Evolutionary conservation across 1,140 invertebrate species (phyloP).

Genomic region (Lepidurus arcticus): DNA sequence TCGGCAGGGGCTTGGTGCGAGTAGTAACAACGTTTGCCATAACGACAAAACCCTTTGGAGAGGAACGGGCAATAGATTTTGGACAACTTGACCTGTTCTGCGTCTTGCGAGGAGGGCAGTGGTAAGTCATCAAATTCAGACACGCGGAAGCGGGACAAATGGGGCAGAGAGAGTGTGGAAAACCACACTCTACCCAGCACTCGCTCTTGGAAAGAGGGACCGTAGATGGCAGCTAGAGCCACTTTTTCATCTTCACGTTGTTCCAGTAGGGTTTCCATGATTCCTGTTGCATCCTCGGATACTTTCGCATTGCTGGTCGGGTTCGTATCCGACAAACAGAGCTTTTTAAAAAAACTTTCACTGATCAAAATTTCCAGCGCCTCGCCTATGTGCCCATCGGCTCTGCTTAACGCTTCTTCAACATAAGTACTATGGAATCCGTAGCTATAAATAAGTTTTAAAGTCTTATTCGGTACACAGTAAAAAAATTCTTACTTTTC

Average conservation of each 20-base stretch:
- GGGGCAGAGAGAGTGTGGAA: slow-evolving; percentile 44
- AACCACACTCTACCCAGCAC: slow-evolving; percentile 60
- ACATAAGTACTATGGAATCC: slow-evolving; percentile 67
- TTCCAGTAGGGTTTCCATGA: slow-evolving; percentile 47
- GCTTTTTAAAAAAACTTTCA: slow-evolving; percentile 58
- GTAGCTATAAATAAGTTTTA: slow-evolving; percentile 47
- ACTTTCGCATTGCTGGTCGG: slow-evolving; percentile 41
- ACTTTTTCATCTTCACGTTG: slow-evolving; percentile 62
- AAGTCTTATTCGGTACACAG: slow-evolving; percentile 20
- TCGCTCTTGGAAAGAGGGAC: slow-evolving; percentile 57
- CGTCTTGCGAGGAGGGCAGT: slow-evolving; percentile 46
- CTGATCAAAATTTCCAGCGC: slow-evolving; percentile 60
- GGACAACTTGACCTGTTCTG: slow-evolving; percentile 49
- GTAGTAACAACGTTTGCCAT: slow-evolving; percentile 63
- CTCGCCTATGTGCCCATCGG: slow-evolving; percentile 57
- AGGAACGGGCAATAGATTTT: slow-evolving; percentile 62
- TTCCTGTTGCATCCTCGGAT: slow-evolving; percentile 16
- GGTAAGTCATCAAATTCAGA: slow-evolving; percentile 61
- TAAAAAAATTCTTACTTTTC: slow-evolving; percentile 52
- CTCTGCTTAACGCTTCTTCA: slow-evolving; percentile 59
- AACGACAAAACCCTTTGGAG: slow-evolving; percentile 60
- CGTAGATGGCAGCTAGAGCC: slow-evolving; percentile 67
- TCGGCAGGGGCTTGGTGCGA: slow-evolving; percentile 52
- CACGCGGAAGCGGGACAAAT: slow-evolving; percentile 10
- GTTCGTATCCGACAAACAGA: slow-evolving; percentile 38